Evolutionary conservation across 2,888 invertebrate genomes (phyloP).

Genomic region (Neria commutata): DNA sequence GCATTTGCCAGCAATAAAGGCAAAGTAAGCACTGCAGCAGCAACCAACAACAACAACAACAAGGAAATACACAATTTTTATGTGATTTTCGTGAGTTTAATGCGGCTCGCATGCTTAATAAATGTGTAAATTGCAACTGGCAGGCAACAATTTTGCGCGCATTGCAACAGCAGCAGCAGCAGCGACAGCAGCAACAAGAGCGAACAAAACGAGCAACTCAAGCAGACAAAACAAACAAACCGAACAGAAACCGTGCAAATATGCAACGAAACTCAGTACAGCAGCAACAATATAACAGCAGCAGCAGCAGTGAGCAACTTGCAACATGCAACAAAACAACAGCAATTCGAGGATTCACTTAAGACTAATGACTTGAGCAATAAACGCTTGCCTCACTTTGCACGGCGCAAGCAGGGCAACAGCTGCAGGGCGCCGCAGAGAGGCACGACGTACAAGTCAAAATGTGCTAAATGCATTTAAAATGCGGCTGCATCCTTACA

Average conservation of each 20-base stretch:
- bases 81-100: conserved; percentile 32
- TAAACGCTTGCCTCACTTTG: too few relatives aligned
- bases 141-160: conserved; percentile 24
- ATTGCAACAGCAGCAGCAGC: conserved; percentile 1
- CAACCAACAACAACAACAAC: too few relatives aligned
- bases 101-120: conserved; percentile 28
- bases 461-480: background rate
- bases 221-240: background rate
- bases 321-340: too few relatives aligned
- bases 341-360: conserved; percentile 7
- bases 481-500: conserved; percentile 1
- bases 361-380: conserved; percentile 13
- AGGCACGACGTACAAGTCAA: background rate
- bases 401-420: background rate
- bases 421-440: too few relatives aligned
- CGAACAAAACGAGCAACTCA: background rate
- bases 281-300: too few relatives aligned
- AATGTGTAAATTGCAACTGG: conserved; percentile 23
- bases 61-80: conserved; percentile 22
- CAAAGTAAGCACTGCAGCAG: conserved; percentile 1
- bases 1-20: background rate
- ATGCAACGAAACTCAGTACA: conserved; percentile 9
- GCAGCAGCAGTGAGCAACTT: too few relatives aligned
- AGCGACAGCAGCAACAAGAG: background rate
- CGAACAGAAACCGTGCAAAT: background rate